These are phyloP conservation scores for Catharus minimus DNA, from an alignment of 2,113 vertebrate genomes.

Conservation along the genomic window DNA sequence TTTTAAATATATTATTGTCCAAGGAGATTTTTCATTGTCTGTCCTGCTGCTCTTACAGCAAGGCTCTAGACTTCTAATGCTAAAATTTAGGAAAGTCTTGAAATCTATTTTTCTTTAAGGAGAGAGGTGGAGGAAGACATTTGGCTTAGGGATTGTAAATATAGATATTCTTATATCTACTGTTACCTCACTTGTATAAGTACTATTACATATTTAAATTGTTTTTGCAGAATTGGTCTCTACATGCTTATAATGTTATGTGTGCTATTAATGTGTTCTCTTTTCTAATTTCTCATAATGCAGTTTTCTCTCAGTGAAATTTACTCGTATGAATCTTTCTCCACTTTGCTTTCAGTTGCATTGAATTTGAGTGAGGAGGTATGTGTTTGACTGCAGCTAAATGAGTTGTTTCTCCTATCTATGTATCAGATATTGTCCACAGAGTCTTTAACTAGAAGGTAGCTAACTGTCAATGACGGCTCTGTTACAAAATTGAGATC, in stretches of 20 bases:
- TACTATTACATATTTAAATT: not conserved
- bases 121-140: not conserved
- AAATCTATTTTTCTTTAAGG: not conserved
- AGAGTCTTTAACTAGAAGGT: not conserved
- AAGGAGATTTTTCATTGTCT: not conserved
- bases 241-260: not conserved
- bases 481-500: not conserved
- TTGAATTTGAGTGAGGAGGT: not conserved
- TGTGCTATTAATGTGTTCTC: not conserved
- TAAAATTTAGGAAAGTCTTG: not conserved
- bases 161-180: not conserved
- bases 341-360: not conserved
- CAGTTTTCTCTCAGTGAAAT: not conserved
- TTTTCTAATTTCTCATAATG: not conserved
- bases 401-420: not conserved
- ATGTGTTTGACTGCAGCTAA: not conserved
- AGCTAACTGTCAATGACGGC: not conserved
- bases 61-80: not conserved
- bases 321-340: not conserved
- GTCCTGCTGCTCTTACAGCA: not conserved
- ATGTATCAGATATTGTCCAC: rapidly evolving
- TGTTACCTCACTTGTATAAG: not conserved
- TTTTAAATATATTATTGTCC: not conserved
- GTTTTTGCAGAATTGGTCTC: not conserved
- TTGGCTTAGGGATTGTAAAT: not conserved